Percentiles rank a stretch among this genome's conserved stretches.
Evolutionary conservation across 2,797 vertebrate species (phyloP).

Genomic region (Hirundo rustica): DNA sequence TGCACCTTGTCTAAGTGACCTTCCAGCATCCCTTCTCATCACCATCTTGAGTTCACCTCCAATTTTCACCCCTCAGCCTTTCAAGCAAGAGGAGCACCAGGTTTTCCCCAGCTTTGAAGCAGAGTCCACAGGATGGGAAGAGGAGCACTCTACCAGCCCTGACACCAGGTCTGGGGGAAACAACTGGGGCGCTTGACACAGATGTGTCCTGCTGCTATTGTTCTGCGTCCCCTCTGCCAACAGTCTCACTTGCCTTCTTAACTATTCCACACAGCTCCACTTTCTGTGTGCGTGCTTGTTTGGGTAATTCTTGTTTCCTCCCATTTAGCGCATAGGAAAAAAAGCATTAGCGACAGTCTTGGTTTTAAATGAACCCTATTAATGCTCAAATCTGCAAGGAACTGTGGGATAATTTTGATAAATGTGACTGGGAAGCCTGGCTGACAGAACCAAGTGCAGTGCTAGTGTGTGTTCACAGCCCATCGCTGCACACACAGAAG

Average conservation of each 20-base stretch:
- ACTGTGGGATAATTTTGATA: constrained; percentile 83
- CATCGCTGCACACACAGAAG: constrained; percentile 38
- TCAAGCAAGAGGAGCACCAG: background rate
- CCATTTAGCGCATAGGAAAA: constrained; percentile 71
- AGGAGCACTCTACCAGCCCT: background rate
- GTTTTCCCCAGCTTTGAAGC: background rate
- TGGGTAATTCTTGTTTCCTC: constrained; percentile 77
- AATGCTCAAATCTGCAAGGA: constrained; percentile 76
- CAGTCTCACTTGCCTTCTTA: constrained; percentile 64
- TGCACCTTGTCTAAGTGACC: background rate
- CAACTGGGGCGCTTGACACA: background rate
- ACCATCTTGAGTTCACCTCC: background rate
- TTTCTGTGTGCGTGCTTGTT: constrained; percentile 53
- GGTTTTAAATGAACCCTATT: constrained; percentile 80
- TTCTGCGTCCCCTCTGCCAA: constrained; percentile 22
- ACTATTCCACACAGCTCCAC: constrained; percentile 60
- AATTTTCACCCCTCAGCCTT: background rate
- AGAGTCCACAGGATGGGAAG: background rate
- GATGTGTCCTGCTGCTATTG: constrained; percentile 22
- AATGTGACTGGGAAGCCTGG: constrained; percentile 75
- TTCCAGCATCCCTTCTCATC: background rate
- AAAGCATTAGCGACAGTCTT: constrained; percentile 77
- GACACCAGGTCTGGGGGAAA: background rate
- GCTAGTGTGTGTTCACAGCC: constrained; percentile 58
- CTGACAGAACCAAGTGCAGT: constrained; percentile 72